Base-by-base conservation (phyloP, 2,888 invertebrate species). In the Pyrgus malvae region DNA sequence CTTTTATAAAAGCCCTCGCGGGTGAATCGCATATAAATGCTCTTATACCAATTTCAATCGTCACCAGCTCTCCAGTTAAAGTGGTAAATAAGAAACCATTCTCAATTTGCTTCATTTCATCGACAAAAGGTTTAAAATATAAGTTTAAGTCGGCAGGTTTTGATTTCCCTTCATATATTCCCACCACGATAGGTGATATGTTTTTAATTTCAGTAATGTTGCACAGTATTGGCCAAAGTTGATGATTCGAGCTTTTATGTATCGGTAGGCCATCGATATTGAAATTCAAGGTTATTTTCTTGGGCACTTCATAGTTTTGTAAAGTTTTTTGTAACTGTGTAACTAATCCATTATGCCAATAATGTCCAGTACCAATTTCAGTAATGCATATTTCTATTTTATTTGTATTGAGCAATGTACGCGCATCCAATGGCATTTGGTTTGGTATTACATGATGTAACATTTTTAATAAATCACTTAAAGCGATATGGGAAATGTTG, bases 191-290 rank as follows among this genome's bases (percentile, higher is more conserved):
- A 11, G 31, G 31, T 8, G 11, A 2, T n/a, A n/a, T n/a, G 3
- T 11, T n/a, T 11, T 31, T 11, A 6, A n/a, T 31, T 31, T 31
- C 11, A 31, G 9, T n/a, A 11, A 31, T n/a, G 3, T 31, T 31
- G 4, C 31, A 31, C 2, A 31, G n/a, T 3, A 31, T 31, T 11
- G 31, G 31, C 31, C 31, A 31, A 31, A 31, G 11, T 31, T 31
- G 11, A 11, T 11, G 9, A 2, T 31, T 31, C 1, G 31, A 31
- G 4, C 31, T 31, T 9, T 31, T 31, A 11, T 11, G 11, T 3
- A 31, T 31, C 9, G 60, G 60, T 8, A 60, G 17, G 2, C 57
- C 57, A 21, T 57, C 60, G 12, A 59, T 25, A 19, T 58, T 62
- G 5, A 62, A 23, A 46, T 50, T 59, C 2, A 62, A 23, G n/a